Evolutionary conservation across 2,888 invertebrate species (phyloP).

Genomic region (Caenorhabditis sp.): DNA sequence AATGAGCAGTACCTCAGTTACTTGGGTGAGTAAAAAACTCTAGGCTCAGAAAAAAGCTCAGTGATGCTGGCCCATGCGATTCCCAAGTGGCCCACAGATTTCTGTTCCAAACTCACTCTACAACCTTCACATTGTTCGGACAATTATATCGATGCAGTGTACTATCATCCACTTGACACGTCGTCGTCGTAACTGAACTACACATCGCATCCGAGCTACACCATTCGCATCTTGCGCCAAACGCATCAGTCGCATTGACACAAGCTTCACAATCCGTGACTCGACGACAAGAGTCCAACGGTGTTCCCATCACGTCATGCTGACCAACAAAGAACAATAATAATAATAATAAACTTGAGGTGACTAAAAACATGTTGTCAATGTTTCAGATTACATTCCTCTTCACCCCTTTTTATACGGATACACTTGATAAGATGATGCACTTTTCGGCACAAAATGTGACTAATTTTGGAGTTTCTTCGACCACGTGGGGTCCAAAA

Average conservation of each 20-base stretch:
- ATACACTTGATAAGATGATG: not conserved
- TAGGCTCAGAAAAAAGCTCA: too few relatives aligned
- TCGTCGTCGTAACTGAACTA: slow-evolving; percentile 9
- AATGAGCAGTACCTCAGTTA: too few relatives aligned
- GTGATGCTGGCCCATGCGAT: too few relatives aligned
- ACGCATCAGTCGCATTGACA: slow-evolving; percentile 22
- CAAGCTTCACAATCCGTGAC: slow-evolving; percentile 13
- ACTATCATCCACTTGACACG: slow-evolving; percentile 25
- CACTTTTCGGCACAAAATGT: not conserved
- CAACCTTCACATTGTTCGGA: slow-evolving; percentile 14
- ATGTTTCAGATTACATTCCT: not conserved
- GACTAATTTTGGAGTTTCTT: not conserved
- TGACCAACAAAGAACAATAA: not conserved
- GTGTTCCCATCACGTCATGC: not conserved
- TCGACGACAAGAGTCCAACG: slow-evolving; percentile 27
- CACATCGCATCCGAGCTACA: slow-evolving; percentile 9
- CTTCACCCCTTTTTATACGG: not conserved
- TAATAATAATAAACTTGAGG: not conserved
- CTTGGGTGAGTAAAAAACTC: too few relatives aligned
- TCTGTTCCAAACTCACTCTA: slow-evolving; percentile 23
- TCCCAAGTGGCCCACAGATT: too few relatives aligned
- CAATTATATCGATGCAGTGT: slow-evolving; percentile 33
- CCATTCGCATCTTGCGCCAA: slow-evolving; percentile 22
- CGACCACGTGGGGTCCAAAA: not conserved
- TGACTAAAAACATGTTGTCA: too few relatives aligned